Conservation (phyloP, 2,113 vertebrate genomes). For the Cynopterus brachyotis region DNA sequence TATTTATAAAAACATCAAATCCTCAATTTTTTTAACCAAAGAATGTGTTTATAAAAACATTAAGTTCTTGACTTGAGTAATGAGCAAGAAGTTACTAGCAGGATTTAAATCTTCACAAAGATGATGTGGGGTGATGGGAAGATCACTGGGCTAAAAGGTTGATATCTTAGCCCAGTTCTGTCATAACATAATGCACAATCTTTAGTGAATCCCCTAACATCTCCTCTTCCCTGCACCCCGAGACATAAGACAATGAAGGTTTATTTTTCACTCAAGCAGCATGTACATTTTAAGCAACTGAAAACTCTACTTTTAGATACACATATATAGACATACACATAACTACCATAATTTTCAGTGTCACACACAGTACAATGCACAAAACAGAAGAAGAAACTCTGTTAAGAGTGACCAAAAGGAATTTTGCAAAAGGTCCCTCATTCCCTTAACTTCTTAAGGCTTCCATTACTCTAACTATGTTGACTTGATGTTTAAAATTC, state of each 20-base stretch:
- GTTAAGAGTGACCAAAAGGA: too few relatives aligned
- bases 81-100: neutral
- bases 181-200: neutral
- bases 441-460: neutral
- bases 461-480: neutral
- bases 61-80: neutral
- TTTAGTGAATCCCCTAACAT: neutral
- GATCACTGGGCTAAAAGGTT: neutral
- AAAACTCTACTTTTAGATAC: neutral
- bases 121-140: rapidly evolving
- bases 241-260: neutral
- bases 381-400: neutral
- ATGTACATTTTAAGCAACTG: neutral
- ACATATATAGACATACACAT: neutral
- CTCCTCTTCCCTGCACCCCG: neutral
- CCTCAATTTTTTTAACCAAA: neutral
- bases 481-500: neutral
- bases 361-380: neutral
- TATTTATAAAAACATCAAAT: neutral
- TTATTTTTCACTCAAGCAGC: neutral
- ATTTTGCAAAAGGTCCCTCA: neutral
- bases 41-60: neutral
- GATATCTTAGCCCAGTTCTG: neutral
- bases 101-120: neutral
- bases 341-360: neutral